Evolutionary conservation across 2,797 vertebrate species (phyloP).

Genomic region (Saxicola maurus): DNA sequence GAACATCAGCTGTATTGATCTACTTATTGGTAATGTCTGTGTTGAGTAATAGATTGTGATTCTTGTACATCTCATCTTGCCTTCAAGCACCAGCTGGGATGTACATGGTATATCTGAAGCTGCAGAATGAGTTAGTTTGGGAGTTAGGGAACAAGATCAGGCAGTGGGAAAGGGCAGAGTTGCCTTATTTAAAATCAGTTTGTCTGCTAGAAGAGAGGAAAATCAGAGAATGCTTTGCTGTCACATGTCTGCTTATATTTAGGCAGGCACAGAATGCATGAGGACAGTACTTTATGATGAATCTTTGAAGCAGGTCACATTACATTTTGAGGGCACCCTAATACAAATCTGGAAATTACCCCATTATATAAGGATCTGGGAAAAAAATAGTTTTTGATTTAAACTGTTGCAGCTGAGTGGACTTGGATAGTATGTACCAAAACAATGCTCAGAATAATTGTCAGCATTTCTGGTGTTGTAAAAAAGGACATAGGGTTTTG

Average conservation of each 20-base stretch:
- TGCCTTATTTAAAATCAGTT: neutral
- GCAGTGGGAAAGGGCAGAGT: neutral
- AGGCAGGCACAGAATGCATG: neutral
- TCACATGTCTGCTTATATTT: neutral
- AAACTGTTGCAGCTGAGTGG: neutral
- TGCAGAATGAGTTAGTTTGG: neutral
- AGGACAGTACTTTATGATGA: neutral
- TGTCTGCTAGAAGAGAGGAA: neutral
- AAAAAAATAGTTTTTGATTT: neutral
- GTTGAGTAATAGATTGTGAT: neutral
- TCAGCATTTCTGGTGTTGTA: neutral
- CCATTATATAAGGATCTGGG: neutral
- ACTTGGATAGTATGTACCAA: neutral
- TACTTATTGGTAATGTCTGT: neutral
- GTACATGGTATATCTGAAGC: neutral
- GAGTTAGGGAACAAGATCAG: neutral
- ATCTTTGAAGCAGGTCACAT: neutral
- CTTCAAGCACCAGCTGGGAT: neutral
- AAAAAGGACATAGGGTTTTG: neutral
- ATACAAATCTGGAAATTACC: neutral
- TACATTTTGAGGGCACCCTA: neutral
- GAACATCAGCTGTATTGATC: conserved; percentile 22
- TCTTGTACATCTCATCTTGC: neutral
- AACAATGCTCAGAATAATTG: neutral
- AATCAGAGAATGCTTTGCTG: neutral